A percentile compares a stretch with the other conserved stretches of the same genome.
These are phyloP conservation scores for Cryptoprocta ferox DNA, from an alignment of 2,797 vertebrate species.

Conservation along the genomic window DNA sequence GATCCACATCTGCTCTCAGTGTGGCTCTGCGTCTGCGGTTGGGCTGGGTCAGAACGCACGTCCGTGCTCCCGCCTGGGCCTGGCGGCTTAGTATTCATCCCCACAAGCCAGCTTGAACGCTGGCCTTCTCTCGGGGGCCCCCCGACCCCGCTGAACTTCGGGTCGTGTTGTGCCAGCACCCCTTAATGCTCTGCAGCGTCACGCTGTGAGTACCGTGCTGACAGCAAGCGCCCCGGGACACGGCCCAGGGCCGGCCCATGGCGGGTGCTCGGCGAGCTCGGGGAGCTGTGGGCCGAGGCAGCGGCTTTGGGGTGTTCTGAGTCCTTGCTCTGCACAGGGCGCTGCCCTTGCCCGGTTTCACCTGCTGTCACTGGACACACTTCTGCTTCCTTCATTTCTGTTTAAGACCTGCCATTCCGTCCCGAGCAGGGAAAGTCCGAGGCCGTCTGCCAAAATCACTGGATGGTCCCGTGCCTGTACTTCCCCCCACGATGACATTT, in stretches of 20 bases:
- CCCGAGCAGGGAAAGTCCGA: slow-evolving; percentile 26
- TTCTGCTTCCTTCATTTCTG: slow-evolving; percentile 15
- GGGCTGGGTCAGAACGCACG: not conserved
- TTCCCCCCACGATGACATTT: not conserved
- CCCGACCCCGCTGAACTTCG: not conserved
- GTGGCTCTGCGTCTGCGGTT: not conserved
- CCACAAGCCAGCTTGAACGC: not conserved
- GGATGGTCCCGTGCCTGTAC: not conserved
- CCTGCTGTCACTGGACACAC: not conserved
- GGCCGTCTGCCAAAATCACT: not conserved
- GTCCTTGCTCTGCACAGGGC: not conserved
- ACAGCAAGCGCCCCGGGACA: not conserved
- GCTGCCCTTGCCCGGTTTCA: not conserved
- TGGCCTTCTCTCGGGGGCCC: not conserved
- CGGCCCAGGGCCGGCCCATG: not conserved
- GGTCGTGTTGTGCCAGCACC: not conserved
- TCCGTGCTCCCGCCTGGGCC: not conserved
- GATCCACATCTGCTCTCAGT: fast-evolving
- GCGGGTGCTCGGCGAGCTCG: not conserved
- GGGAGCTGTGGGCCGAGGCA: not conserved
- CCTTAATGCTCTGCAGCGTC: not conserved
- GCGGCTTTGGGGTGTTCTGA: not conserved
- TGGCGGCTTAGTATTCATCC: fast-evolving
- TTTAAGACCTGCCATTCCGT: not conserved
- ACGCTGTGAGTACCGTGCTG: too few relatives aligned